Conservation (phyloP, 2,113 vertebrate species). For the Aspiorhynchus laticeps region DNA sequence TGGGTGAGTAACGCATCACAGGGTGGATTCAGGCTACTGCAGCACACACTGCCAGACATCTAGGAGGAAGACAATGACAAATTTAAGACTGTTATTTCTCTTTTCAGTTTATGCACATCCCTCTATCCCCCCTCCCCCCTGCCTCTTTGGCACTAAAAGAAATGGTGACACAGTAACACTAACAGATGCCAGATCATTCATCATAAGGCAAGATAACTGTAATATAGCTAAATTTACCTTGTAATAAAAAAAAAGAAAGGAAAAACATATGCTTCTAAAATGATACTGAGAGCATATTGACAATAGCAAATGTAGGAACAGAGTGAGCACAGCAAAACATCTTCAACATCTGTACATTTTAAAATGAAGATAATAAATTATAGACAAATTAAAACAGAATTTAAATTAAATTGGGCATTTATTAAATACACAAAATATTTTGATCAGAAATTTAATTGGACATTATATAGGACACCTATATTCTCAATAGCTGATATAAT, state of each 20-base stretch:
- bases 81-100: conserved; percentile 58
- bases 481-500: not conserved
- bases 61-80: conserved; percentile 62
- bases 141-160: conserved; percentile 49
- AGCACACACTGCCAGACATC: conserved; percentile 62
- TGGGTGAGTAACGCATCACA: conserved; percentile 69
- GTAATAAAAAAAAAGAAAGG: not conserved
- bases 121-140: conserved; percentile 39
- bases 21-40: conserved; percentile 62
- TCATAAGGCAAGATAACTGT: conserved; percentile 46
- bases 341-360: not conserved
- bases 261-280: conserved; percentile 21
- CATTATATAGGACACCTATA: not conserved
- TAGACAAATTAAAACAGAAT: not conserved
- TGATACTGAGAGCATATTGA: conserved; percentile 9
- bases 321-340: not conserved
- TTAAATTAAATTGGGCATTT: not conserved
- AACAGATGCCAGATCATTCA: conserved; percentile 48
- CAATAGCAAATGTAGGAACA: not conserved
- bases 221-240: conserved; percentile 32
- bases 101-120: conserved; percentile 51
- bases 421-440: not conserved
- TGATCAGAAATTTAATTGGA: not conserved
- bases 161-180: conserved; percentile 52
- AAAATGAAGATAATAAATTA: not conserved